Base-by-base conservation (phyloP, 1,140 invertebrate species). In the Harpegnathos saltator region DNA sequence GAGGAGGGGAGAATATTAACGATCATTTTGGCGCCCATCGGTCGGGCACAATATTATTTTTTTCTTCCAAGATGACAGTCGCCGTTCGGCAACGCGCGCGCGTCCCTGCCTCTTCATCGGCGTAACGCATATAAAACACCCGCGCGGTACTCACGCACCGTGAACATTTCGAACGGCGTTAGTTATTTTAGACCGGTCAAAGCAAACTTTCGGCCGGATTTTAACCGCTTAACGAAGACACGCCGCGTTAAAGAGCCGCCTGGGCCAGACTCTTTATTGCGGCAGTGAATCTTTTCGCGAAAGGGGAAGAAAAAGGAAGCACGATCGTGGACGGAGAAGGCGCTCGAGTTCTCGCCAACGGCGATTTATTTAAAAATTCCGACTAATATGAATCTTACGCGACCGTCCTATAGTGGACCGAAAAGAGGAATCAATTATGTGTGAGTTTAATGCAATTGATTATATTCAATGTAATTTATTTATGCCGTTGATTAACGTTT, bases 121-220 rank as follows among this genome's bases (percentile, higher is more conserved):
- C 54, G 33, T 72, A 71, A 59, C 77, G 29, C 62, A 24, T 38
- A 56, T 78, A 78, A 68, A 78, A 68, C 26, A 78, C n/a, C 62
- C 26, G 61, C 19, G 56, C 29, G 50, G 62, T 22, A 56, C 52
- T 19, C 69, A 72, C 33, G 15, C 85, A 91, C 85, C 92, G 91
- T 93, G 92, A 92, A 93, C 92, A 91, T 92, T 92, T 91, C 85
- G 85, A 85, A 92, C 83, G 73, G 68, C 88, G 90, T 89, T 90
- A 88, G 91, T 93, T 93, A 93, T 93, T 93, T 94, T 93, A 93
- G 91, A 92, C 90, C 89, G 90, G 83, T 85, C 90, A 93, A 92
- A 93, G 92, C 91, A 93, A 94, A 94, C 91, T 91, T 86, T 66
- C 54, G 77, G 78, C 84, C 83, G 38, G 82, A 87, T 92, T 92